Evolutionary conservation across 2,888 invertebrate genomes (phyloP).

Genomic region (Drosophila incognita): DNA sequence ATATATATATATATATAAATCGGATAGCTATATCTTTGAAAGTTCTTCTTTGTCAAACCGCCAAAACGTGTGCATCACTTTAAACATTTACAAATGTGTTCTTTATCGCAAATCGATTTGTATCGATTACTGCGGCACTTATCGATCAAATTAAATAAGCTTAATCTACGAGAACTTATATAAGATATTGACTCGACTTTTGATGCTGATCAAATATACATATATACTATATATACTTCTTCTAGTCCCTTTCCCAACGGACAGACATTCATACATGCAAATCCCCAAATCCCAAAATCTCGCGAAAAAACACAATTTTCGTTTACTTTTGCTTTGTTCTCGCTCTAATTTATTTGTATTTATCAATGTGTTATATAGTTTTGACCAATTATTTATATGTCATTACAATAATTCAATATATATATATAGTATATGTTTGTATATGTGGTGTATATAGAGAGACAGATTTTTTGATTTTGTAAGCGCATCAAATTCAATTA

Average conservation of each 20-base stretch:
- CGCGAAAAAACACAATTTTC: background rate
- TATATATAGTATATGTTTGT: conserved; percentile 2
- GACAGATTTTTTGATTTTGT: conserved; percentile 9
- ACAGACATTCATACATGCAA: background rate
- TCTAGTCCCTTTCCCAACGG: background rate
- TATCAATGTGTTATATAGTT: conserved; percentile 5
- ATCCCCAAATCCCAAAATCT: background rate
- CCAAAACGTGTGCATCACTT: too few relatives aligned
- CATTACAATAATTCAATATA: conserved; percentile 36
- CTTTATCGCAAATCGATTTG: background rate
- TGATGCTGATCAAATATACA: background rate
- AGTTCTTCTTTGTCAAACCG: too few relatives aligned
- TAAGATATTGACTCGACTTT: background rate
- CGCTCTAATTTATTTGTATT: conserved; percentile 15
- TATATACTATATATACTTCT: background rate
- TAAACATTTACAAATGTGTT: background rate
- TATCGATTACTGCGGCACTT: background rate
- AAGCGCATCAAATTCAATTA: conserved; percentile 26
- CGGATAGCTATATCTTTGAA: too few relatives aligned
- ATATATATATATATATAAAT: too few relatives aligned
- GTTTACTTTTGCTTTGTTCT: conserved; percentile 1
- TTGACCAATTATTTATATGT: conserved; percentile 14
- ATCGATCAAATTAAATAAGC: background rate
- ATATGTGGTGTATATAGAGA: conserved; percentile 1
- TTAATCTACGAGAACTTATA: background rate